These are phyloP conservation scores for Pseudomugil gertrudae DNA, from an alignment of 2,797 vertebrate species.

Conservation along the genomic window DNA sequence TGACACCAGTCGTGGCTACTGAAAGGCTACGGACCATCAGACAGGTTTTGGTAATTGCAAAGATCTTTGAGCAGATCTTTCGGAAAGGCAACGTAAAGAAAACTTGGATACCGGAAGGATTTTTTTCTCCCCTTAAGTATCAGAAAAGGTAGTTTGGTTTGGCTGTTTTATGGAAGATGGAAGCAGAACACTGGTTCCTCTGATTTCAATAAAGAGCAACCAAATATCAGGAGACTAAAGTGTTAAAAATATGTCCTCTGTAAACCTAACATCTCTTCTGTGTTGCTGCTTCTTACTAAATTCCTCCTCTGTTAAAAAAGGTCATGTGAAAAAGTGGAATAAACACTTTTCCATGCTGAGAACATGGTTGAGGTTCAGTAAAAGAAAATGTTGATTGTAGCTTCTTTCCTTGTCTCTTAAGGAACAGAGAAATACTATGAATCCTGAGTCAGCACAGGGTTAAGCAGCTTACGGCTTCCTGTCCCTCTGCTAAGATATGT, in stretches of 20 bases:
- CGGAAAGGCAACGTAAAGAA: neutral
- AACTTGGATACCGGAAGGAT: slow-evolving; percentile 4
- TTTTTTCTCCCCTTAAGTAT: slow-evolving; percentile 17
- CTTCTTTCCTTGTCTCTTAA: slow-evolving; percentile 20
- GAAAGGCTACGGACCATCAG: slow-evolving; percentile 12
- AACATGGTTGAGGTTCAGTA: slow-evolving; percentile 20
- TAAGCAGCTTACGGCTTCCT: slow-evolving; percentile 75
- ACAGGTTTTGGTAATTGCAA: neutral
- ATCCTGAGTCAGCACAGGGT: slow-evolving; percentile 69
- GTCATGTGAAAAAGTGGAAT: neutral
- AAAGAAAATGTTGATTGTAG: slow-evolving; percentile 45
- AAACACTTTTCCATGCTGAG: slow-evolving; percentile 7
- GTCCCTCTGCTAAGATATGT: slow-evolving; percentile 66
- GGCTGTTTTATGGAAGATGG: slow-evolving; percentile 25
- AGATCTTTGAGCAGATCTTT: neutral
- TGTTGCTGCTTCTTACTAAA: slow-evolving; percentile 11
- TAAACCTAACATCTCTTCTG: slow-evolving; percentile 19
- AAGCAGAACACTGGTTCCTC: slow-evolving; percentile 13
- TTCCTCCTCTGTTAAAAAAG: slow-evolving; percentile 24
- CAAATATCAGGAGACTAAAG: neutral
- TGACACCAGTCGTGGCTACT: slow-evolving; percentile 37
- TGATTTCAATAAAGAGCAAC: slow-evolving; percentile 12
- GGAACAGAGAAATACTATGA: slow-evolving; percentile 38
- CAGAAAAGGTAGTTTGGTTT: slow-evolving; percentile 28
- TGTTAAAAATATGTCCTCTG: slow-evolving; percentile 7